A percentile compares a stretch with the other conserved stretches of the same genome.
Evolutionary conservation across 1,140 invertebrate species (phyloP).

Genomic region (Drosophila tani): DNA sequence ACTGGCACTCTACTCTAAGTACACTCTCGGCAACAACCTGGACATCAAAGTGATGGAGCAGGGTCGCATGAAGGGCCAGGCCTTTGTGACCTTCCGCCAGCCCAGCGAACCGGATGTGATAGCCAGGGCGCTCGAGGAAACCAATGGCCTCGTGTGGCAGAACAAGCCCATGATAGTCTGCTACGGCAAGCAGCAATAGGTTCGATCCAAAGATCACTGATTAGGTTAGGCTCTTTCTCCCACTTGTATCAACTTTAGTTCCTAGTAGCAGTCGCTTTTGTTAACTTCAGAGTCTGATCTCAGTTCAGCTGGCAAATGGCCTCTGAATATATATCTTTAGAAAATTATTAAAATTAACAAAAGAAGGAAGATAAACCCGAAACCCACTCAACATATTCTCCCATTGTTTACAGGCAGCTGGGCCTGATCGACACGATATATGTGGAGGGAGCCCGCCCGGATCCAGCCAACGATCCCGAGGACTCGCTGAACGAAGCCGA

Average conservation of each 20-base stretch:
- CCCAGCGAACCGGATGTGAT: slow-evolving; percentile 85
- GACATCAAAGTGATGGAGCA: slow-evolving; percentile 93
- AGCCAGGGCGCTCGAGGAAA: slow-evolving; percentile 91
- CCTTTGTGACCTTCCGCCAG: slow-evolving; percentile 88
- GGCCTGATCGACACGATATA: slow-evolving; percentile 84
- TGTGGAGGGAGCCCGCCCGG: slow-evolving; percentile 64
- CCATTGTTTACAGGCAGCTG: slow-evolving; percentile 74
- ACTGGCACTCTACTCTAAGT: slow-evolving; percentile 91
- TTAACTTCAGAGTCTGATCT: slow-evolving; percentile 3
- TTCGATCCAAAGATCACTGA: background rate
- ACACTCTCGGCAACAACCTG: slow-evolving; percentile 85
- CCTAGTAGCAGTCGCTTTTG: slow-evolving; percentile 22
- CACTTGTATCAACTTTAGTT: background rate
- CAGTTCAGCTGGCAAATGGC: slow-evolving; percentile 15
- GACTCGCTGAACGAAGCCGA: slow-evolving; percentile 59
- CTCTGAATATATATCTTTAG: slow-evolving; percentile 33
- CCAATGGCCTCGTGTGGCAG: slow-evolving; percentile 96
- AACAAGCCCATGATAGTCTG: slow-evolving; percentile 86
- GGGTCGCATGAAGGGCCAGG: slow-evolving; percentile 98
- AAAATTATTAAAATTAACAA: slow-evolving; percentile 33
- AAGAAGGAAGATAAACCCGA: background rate
- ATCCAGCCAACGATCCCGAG: slow-evolving; percentile 58
- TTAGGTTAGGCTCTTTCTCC: slow-evolving; percentile 6
- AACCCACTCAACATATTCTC: background rate
- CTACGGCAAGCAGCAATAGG: slow-evolving; percentile 89